These are phyloP conservation scores for Nasonia oneida DNA, from an alignment of 2,888 invertebrate species.

Conservation along the genomic window DNA sequence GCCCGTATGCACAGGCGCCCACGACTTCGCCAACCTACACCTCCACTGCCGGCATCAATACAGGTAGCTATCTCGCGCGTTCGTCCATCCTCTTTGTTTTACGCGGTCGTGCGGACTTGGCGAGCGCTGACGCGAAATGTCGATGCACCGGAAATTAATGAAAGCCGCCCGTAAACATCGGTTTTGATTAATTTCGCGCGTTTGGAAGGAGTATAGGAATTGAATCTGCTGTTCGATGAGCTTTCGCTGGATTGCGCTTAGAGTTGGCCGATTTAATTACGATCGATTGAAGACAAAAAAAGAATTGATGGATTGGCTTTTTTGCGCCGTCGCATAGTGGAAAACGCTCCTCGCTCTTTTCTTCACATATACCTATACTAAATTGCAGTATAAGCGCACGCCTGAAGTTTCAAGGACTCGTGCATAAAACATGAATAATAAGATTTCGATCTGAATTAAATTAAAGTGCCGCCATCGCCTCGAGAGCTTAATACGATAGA, in stretches of 20 bases:
- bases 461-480: background rate
- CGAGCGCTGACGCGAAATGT: background rate
- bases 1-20: slow-evolving; percentile 91
- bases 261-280: background rate
- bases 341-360: no score
- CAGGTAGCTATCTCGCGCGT: slow-evolving; percentile 71
- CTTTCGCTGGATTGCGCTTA: background rate
- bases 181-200: no score
- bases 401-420: background rate
- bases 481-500: background rate
- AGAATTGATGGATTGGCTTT: background rate
- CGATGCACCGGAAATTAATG: background rate
- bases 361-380: background rate
- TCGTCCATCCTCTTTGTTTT: no score
- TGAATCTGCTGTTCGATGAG: no score
- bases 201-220: no score
- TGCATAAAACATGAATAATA: background rate
- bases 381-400: background rate
- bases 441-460: background rate
- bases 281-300: background rate
- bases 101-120: background rate
- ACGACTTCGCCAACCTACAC: slow-evolving; percentile 78
- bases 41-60: slow-evolving; percentile 79
- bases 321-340: background rate
- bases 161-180: background rate